phyloP scores from a whole-genome alignment of 1,140 invertebrate species.

The Trissolcus basalis region DNA sequence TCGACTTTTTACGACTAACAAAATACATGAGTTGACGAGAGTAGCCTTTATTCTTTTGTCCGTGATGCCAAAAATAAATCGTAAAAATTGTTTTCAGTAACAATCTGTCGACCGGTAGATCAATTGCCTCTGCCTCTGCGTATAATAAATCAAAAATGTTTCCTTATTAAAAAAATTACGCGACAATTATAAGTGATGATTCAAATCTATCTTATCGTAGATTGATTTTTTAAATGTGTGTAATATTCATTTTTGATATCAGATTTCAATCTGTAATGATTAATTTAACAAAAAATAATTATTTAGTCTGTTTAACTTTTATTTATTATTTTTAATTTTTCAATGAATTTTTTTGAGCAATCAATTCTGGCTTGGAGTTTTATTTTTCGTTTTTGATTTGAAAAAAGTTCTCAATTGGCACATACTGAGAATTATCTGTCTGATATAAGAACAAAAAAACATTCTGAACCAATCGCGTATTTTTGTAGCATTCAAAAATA shows the following conservation, averaged over 20 bases:
- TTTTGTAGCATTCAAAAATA: background rate
- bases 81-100: background rate
- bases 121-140: background rate
- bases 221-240: no score
- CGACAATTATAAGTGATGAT: no score
- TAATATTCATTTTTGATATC: no score
- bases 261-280: no score
- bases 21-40: slow-evolving; percentile 1
- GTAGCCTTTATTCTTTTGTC: slow-evolving; percentile 4
- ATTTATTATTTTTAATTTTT: no score
- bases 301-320: no score
- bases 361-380: no score
- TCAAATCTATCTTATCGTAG: no score
- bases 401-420: background rate
- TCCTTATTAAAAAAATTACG: background rate
- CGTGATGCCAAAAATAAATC: slow-evolving; percentile 5
- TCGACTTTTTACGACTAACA: slow-evolving; percentile 1
- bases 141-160: background rate
- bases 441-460: background rate
- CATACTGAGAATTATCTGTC: background rate
- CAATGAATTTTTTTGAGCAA: no score
- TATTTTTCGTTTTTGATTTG: no score
- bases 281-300: no score
- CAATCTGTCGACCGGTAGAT: background rate
- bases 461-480: background rate